A percentile compares a stretch with the other conserved stretches of the same genome.
phyloP scores from a whole-genome alignment of 1,140 invertebrate species.

The Gonatopus flavifemur region DNA sequence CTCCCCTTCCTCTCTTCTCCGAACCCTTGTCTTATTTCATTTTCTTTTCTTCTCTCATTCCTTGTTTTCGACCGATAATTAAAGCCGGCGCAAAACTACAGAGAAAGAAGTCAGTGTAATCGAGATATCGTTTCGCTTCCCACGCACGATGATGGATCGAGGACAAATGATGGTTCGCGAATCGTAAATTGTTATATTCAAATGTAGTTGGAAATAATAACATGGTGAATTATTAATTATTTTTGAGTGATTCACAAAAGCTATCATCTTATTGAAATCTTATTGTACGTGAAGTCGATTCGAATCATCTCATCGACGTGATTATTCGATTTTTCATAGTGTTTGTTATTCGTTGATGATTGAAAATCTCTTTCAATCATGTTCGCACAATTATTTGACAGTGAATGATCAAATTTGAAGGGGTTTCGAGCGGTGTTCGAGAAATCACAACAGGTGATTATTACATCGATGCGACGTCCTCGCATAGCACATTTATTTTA shows the following conservation, averaged over 20 bases:
- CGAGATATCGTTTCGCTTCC: background rate
- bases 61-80: background rate
- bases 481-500: conserved; percentile 1
- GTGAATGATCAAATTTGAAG: background rate
- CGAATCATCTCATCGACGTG: too few relatives aligned
- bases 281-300: too few relatives aligned
- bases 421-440: background rate
- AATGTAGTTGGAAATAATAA: background rate
- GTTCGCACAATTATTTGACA: background rate
- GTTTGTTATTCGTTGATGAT: too few relatives aligned
- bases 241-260: too few relatives aligned
- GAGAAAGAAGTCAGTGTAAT: background rate
- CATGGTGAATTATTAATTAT: conserved; percentile 4
- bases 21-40: background rate
- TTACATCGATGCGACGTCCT: conserved; percentile 18
- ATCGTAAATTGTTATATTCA: conserved; percentile 1
- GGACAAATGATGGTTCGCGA: background rate
- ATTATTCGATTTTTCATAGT: too few relatives aligned
- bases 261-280: too few relatives aligned
- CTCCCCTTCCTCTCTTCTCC: background rate
- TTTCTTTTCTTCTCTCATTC: background rate
- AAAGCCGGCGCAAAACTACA: background rate
- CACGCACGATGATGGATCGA: background rate
- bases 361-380: background rate
- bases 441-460: background rate